Evolutionary conservation across 1,140 invertebrate genomes (phyloP).

Genomic region (Ooceraea biroi): DNA sequence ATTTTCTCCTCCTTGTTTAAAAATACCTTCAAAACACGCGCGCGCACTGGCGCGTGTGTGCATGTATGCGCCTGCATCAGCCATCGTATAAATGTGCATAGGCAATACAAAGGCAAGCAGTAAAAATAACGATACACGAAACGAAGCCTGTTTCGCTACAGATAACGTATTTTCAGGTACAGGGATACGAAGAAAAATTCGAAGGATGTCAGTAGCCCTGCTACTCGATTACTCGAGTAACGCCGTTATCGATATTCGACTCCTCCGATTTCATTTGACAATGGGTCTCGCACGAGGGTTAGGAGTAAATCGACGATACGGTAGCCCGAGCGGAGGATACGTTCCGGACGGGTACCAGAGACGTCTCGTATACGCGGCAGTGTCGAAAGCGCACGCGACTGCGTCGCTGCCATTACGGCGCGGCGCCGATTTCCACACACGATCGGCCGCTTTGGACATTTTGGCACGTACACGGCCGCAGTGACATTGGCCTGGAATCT

Average conservation of each 20-base stretch:
- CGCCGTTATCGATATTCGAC: not conserved
- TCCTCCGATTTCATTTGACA: constrained; percentile 56
- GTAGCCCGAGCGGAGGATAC: constrained; percentile 19
- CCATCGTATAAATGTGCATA: constrained; percentile 18
- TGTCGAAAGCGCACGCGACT: not conserved
- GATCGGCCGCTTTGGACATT: constrained; percentile 65
- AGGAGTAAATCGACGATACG: constrained; percentile 56
- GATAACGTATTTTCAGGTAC: not conserved
- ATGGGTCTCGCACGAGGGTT: constrained; percentile 65
- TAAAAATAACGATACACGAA: constrained; percentile 7
- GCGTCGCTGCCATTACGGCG: not conserved
- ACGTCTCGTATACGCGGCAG: not conserved
- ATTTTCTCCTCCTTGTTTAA: constrained; percentile 6
- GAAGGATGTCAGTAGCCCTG: not conserved
- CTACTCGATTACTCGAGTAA: not conserved
- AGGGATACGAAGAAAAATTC: not conserved
- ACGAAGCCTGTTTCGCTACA: not conserved
- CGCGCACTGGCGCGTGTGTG: not conserved
- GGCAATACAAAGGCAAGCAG: not conserved
- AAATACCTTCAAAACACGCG: constrained; percentile 45
- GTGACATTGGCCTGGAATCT: constrained; percentile 73
- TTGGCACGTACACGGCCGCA: constrained; percentile 60
- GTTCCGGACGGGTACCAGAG: not conserved
- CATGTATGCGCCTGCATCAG: not conserved
- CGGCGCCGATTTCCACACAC: constrained; percentile 2